Percentiles rank a stretch among this genome's conserved stretches.
phyloP scores from a whole-genome alignment of 2,797 vertebrate species.

The Capromys pilorides region DNA sequence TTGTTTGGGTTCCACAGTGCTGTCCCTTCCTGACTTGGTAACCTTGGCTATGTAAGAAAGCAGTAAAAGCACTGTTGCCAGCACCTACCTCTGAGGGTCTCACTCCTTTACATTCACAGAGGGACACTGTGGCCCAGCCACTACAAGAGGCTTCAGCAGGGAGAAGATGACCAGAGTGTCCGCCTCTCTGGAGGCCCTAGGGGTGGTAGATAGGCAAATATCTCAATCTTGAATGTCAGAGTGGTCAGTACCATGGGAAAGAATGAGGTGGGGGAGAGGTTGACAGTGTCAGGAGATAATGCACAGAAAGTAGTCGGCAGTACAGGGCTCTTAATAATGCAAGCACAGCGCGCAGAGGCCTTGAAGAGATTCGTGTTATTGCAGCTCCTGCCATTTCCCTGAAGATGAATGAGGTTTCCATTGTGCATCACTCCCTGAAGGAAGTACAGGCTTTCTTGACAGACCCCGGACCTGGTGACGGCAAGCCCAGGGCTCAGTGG shows the following conservation, averaged over 20 bases:
- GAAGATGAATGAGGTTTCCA: background rate
- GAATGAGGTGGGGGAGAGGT: rapidly evolving
- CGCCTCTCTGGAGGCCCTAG: background rate
- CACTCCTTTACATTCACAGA: background rate
- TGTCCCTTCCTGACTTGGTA: background rate
- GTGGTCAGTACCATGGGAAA: background rate
- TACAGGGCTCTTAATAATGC: rapidly evolving
- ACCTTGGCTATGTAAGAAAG: background rate
- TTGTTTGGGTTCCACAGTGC: background rate
- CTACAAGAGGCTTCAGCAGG: background rate
- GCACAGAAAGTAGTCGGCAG: background rate
- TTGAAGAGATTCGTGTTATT: rapidly evolving
- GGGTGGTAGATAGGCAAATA: background rate
- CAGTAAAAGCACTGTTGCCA: too few relatives aligned
- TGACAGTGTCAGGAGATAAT: background rate
- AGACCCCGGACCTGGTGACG: background rate
- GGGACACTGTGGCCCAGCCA: background rate
- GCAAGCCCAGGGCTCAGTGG: rapidly evolving
- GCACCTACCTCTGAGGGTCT: background rate
- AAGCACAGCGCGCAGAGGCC: rapidly evolving
- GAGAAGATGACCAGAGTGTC: too few relatives aligned
- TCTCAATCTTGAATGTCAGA: background rate
- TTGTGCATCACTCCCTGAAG: background rate
- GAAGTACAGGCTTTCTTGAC: background rate
- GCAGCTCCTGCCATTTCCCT: background rate